A percentile compares a stretch with the other conserved stretches of the same genome.
Evolutionary conservation across 1,140 invertebrate genomes (phyloP).

Genomic region (Bradysia coprophila): DNA sequence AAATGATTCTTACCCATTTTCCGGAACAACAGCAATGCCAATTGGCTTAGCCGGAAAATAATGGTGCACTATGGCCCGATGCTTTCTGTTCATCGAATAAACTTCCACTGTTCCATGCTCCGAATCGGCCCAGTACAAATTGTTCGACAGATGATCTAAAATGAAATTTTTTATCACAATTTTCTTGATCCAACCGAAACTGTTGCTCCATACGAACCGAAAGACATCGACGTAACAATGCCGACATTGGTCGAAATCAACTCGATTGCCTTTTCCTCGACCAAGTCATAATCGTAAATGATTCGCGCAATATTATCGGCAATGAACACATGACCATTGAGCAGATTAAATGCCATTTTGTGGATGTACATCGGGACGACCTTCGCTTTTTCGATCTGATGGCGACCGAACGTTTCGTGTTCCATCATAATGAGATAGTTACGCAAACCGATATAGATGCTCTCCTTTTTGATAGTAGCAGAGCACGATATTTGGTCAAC

Average conservation of each 20-base stretch:
- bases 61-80: conserved; percentile 31
- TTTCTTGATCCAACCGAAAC: too few species aligned
- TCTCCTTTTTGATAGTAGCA: conserved; percentile 24
- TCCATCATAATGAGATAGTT: conserved; percentile 24
- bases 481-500: conserved; percentile 30
- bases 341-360: conserved; percentile 24
- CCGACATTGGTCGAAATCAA: conserved; percentile 28
- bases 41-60: conserved; percentile 31
- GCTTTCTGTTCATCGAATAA: conserved; percentile 28
- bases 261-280: conserved; percentile 14
- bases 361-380: conserved; percentile 21
- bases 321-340: conserved; percentile 27
- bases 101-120: conserved; percentile 36
- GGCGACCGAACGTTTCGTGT: conserved; percentile 28
- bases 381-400: conserved; percentile 14
- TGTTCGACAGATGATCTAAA: conserved; percentile 40
- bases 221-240: conserved; percentile 38
- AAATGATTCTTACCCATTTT: conserved; percentile 32
- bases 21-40: conserved; percentile 37
- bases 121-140: conserved; percentile 43
- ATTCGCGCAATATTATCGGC: conserved; percentile 29
- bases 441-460: conserved; percentile 20
- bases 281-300: conserved; percentile 24
- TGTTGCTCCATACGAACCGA: conserved; percentile 26
- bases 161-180: conserved; percentile 5